phyloP scores from a whole-genome alignment of 1,140 invertebrate genomes.

The Papilio dardanus region DNA sequence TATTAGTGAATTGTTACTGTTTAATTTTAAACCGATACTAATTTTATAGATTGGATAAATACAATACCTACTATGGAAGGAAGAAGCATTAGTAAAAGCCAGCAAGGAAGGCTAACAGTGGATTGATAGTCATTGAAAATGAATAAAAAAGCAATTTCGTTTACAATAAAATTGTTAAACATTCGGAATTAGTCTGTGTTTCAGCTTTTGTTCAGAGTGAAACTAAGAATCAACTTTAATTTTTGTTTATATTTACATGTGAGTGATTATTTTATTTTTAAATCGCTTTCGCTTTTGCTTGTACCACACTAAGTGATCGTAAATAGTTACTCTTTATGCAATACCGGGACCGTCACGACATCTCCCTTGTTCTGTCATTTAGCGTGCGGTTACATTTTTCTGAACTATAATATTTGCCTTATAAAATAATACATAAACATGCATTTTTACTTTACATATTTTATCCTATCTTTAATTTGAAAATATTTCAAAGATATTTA shows the following conservation, averaged over 20 bases:
- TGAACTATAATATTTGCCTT: conserved; percentile 3
- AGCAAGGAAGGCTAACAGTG: too few species aligned
- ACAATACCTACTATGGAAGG: too few species aligned
- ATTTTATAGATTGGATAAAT: too few species aligned
- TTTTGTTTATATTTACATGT: too few species aligned
- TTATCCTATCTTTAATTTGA: background rate
- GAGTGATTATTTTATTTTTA: background rate
- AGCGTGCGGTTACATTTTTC: conserved; percentile 44
- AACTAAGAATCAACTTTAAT: too few species aligned
- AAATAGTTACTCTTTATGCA: conserved; percentile 76
- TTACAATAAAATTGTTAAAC: too few species aligned
- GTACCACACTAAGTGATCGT: conserved; percentile 45
- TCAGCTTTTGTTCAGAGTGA: too few species aligned
- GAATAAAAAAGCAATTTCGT: background rate
- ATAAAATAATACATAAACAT: background rate
- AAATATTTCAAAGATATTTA: too few species aligned
- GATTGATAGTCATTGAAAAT: background rate
- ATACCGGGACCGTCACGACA: conserved; percentile 70
- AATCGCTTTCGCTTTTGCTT: conserved; percentile 44
- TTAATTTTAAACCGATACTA: too few species aligned
- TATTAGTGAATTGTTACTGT: too few species aligned
- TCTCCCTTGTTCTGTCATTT: conserved; percentile 66
- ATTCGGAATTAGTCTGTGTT: too few species aligned
- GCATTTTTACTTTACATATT: background rate
- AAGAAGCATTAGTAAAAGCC: too few species aligned